Evolutionary conservation across 2,888 invertebrate genomes (phyloP).

Genomic region (Microctonus brassicae): DNA sequence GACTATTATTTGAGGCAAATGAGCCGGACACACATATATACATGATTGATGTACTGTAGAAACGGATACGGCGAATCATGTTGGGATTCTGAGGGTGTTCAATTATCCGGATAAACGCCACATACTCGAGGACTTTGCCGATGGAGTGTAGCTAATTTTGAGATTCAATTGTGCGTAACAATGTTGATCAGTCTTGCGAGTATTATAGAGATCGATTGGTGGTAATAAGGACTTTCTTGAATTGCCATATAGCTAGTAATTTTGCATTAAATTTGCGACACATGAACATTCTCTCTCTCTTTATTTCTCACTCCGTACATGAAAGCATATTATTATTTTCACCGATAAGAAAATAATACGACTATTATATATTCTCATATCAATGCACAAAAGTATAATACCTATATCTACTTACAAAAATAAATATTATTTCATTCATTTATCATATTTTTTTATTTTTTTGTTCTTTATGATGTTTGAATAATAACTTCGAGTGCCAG

Average conservation of each 20-base stretch:
- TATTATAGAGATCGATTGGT: conserved; percentile 16
- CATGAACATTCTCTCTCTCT: not conserved
- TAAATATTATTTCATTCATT: not conserved
- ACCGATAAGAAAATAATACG: conserved; percentile 11
- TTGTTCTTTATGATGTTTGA: not conserved
- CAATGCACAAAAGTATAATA: not conserved
- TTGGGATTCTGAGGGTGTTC: conserved; percentile 18
- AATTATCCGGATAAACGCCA: conserved; percentile 34
- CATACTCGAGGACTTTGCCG: conserved; percentile 38
- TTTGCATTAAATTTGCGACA: not conserved
- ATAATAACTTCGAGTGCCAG: not conserved
- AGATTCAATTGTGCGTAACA: conserved; percentile 42
- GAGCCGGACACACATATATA: not conserved
- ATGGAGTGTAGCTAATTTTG: conserved; percentile 43
- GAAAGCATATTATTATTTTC: not conserved
- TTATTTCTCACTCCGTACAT: no score
- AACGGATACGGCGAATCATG: conserved; percentile 7
- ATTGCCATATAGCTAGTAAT: not conserved
- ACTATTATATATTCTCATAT: not conserved
- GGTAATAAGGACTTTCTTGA: conserved; percentile 9
- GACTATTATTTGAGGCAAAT: not conserved
- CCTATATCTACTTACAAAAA: not conserved
- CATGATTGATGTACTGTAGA: not conserved
- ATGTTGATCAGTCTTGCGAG: conserved; percentile 37
- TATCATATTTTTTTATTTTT: not conserved